phyloP scores from a whole-genome alignment of 2,888 invertebrate species.

The Drosophila robusta region DNA sequence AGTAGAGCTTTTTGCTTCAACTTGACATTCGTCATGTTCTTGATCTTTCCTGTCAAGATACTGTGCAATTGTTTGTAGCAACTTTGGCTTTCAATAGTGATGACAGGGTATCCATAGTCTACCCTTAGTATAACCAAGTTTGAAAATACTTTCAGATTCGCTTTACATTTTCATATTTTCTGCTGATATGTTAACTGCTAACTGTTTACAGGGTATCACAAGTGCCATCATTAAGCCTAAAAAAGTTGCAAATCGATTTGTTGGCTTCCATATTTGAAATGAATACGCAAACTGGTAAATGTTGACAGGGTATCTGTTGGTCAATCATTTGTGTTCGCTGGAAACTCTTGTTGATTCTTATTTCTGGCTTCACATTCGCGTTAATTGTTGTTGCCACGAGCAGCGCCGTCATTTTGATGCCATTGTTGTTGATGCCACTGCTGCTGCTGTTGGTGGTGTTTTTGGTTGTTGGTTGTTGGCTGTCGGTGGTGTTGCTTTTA shows the following conservation, averaged over 20 bases:
- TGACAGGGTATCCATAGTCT: neutral
- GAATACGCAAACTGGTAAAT: no score
- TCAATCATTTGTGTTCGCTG: neutral
- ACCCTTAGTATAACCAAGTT: neutral
- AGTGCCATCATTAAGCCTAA: neutral
- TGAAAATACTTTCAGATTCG: no score
- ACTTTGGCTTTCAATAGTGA: no score
- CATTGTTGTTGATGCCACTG: constrained; percentile 12
- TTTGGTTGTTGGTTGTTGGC: neutral
- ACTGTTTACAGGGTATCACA: neutral
- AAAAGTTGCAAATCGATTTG: no score
- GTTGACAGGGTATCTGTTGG: constrained; percentile 3
- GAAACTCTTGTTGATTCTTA: neutral
- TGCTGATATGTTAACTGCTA: neutral
- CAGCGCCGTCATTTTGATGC: constrained; percentile 21
- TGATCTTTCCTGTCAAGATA: no score
- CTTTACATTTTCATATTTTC: neutral
- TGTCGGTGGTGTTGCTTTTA: constrained; percentile 49
- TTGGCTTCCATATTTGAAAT: no score
- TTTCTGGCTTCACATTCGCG: constrained; percentile 18
- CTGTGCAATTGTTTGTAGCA: no score
- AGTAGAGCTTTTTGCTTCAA: no score
- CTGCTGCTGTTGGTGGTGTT: neutral
- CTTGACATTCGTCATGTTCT: no score
- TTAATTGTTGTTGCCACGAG: constrained; percentile 43